These are phyloP conservation scores for Solea senegalensis DNA, from an alignment of 2,113 vertebrate species.

Conservation along the genomic window DNA sequence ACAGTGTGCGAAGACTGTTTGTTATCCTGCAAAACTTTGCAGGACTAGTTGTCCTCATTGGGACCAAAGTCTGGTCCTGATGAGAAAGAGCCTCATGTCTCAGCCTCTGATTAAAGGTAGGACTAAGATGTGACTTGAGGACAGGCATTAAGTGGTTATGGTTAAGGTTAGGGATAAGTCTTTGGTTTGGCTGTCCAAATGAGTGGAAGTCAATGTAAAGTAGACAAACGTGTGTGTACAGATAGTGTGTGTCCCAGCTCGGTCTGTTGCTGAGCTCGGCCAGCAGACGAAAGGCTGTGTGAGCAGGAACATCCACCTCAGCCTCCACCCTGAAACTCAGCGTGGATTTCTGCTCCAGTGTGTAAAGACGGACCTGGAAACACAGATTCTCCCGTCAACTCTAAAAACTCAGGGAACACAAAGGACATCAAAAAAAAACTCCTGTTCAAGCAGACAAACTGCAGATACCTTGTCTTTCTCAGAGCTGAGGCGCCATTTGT, in stretches of 20 bases:
- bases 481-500: slow-evolving; percentile 86
- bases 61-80: too few species aligned
- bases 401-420: not conserved
- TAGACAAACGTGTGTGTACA: slow-evolving; percentile 66
- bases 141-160: too few species aligned
- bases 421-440: not conserved
- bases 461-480: slow-evolving; percentile 85
- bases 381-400: not conserved
- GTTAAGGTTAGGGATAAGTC: too few species aligned
- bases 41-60: too few species aligned
- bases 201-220: too few species aligned
- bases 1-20: too few species aligned
- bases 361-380: slow-evolving; percentile 87
- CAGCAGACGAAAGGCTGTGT: slow-evolving; percentile 86
- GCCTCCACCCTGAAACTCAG: slow-evolving; percentile 89
- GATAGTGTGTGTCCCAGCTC: slow-evolving; percentile 88
- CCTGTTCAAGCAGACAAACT: not conserved
- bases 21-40: too few species aligned
- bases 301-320: slow-evolving; percentile 75
- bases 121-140: too few species aligned
- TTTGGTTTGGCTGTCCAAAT: too few species aligned
- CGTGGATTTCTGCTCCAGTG: slow-evolving; percentile 88
- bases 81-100: too few species aligned
- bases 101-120: too few species aligned
- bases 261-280: slow-evolving; percentile 85